Percentiles rank a stretch among this genome's conserved stretches.
phyloP scores from a whole-genome alignment of 2,113 vertebrate genomes.

The Aegithalos caudatus region DNA sequence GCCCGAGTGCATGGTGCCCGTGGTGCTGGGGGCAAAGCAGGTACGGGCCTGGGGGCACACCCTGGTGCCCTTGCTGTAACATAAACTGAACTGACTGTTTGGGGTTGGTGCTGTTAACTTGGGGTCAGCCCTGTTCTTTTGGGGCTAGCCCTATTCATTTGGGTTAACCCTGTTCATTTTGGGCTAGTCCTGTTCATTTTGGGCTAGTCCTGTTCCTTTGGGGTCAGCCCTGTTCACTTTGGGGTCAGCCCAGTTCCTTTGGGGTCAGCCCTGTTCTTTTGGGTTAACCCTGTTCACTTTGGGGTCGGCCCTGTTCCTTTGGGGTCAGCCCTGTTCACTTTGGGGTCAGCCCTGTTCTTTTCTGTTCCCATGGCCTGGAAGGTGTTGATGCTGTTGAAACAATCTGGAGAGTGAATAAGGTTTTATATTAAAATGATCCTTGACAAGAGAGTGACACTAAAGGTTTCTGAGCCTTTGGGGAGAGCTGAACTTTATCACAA shows the following conservation, averaged over 20 bases:
- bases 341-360: neutral
- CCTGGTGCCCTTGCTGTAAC: accelerated
- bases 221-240: neutral
- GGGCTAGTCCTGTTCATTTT: neutral
- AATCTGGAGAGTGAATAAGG: neutral
- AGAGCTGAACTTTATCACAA: neutral
- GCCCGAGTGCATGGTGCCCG: conserved; percentile 97
- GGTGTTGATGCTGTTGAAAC: neutral
- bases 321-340: neutral
- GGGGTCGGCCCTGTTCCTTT: neutral
- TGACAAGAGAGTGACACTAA: neutral
- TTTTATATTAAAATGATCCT: neutral
- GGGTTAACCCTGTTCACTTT: neutral
- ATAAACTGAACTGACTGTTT: neutral
- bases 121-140: neutral
- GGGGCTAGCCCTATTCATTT: neutral
- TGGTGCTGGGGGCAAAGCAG: conserved; percentile 96
- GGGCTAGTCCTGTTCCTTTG: neutral
- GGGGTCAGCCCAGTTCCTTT: too few relatives aligned
- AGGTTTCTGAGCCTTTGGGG: neutral
- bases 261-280: too few relatives aligned
- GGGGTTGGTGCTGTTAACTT: neutral
- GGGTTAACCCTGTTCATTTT: neutral
- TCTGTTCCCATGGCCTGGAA: neutral
- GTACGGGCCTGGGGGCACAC: conserved; percentile 69